Conservation (phyloP, 37 sponge, comb jelly and placozoan species). For the Chondrilla cf. caribensis region DNA sequence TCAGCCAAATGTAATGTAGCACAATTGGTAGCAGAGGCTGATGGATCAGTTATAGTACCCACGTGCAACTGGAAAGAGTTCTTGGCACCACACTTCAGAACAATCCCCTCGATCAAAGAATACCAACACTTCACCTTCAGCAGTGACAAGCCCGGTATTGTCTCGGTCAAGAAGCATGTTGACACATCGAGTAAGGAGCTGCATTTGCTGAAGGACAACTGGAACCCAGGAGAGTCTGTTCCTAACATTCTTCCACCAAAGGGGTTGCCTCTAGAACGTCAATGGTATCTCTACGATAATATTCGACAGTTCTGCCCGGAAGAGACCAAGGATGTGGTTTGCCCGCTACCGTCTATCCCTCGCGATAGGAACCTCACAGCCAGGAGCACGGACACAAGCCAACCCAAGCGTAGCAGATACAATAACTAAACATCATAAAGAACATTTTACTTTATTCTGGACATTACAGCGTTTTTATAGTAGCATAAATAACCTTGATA, state of each 20-base stretch:
- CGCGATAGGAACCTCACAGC: background rate
- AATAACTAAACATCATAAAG: too few species aligned
- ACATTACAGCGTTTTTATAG: too few species aligned
- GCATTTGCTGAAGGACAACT: background rate
- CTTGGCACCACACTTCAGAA: background rate
- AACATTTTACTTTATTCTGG: too few species aligned
- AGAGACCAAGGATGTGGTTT: background rate
- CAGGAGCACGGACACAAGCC: too few species aligned
- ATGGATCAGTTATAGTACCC: background rate
- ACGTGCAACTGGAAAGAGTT: background rate
- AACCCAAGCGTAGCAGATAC: too few species aligned
- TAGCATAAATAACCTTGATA: too few species aligned
- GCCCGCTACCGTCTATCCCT: background rate
- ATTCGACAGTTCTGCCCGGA: background rate
- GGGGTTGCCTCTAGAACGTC: background rate
- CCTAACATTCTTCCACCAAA: background rate
- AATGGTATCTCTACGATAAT: slow-evolving; percentile 7
- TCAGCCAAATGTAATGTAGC: background rate
- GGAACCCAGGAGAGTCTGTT: background rate
- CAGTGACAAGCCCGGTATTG: background rate
- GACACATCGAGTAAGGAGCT: background rate
- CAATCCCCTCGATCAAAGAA: background rate
- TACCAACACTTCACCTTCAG: slow-evolving; percentile 7
- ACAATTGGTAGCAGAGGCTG: background rate
- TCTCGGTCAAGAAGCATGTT: background rate